Evolutionary conservation across 1,140 invertebrate species (phyloP).

Genomic region (Trichogramma pretiosum): DNA sequence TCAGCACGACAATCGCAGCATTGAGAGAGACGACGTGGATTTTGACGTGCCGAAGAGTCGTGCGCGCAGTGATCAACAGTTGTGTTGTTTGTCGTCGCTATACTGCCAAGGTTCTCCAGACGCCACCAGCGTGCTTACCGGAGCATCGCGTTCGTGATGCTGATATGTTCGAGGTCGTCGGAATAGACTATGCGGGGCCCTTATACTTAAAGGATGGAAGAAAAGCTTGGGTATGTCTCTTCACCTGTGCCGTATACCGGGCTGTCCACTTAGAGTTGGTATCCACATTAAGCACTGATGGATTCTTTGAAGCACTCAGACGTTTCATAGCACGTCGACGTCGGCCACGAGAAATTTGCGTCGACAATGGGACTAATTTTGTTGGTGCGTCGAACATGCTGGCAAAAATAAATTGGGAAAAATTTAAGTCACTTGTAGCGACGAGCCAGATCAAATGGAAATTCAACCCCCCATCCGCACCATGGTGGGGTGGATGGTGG

Average conservation of each 20-base stretch:
- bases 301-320: conserved; percentile 19
- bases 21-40: conserved; percentile 25
- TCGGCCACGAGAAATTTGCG: conserved; percentile 31
- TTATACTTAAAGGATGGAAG: conserved; percentile 17
- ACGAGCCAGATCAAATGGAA: conserved; percentile 30
- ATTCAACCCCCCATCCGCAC: conserved; percentile 36
- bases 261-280: conserved; percentile 28
- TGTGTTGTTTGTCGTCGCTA: conserved; percentile 28
- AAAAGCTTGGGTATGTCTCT: conserved; percentile 25
- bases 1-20: conserved; percentile 21
- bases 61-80: conserved; percentile 22
- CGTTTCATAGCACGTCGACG: conserved; percentile 24
- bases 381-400: conserved; percentile 26
- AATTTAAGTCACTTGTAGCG: conserved; percentile 17
- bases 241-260: conserved; percentile 25
- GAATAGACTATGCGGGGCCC: conserved; percentile 24
- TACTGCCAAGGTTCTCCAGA: conserved; percentile 20
- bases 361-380: conserved; percentile 39
- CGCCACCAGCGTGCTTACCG: conserved; percentile 21
- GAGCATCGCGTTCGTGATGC: conserved; percentile 18
- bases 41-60: conserved; percentile 17
- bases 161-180: conserved; percentile 19
- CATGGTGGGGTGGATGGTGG: conserved; percentile 38
- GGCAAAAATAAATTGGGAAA: conserved; percentile 26
- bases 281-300: conserved; percentile 19